Base-by-base conservation (phyloP, 2,888 invertebrate species). In the Biston betularia region DNA sequence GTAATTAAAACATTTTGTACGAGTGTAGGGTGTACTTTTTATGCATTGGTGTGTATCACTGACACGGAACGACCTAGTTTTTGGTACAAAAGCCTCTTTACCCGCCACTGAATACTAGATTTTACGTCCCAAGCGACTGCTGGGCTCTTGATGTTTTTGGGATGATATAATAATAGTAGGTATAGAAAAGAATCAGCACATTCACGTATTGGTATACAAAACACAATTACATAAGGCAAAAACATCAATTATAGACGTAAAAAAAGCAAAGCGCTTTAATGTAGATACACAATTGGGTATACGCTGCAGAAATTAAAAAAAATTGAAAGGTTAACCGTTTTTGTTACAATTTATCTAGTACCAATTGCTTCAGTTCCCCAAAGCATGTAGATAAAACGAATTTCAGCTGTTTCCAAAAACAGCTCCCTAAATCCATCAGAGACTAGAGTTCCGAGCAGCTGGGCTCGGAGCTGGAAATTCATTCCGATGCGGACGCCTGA, bases 41-140 rank as follows among this genome's bases (percentile, higher is more conserved):
- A 72, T 79, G 81, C 77, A 71, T 74, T 69, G 59, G 68, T 75
- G 79, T 89, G 84, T 79, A 84, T 71, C 71, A 75, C 74, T 70
- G 70, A 69, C 80, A 77, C 78, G 79, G 82, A 76, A 82, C 89
- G 90, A 89, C 90, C 90, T 78, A 89, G 75, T 87, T 90, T 88
- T 82, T 72, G 76, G 75, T 79, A 86, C 87, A 89, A 89, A 81
- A 88, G 86, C 81, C 75, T 84, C 84, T 87, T 89, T 86, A 83
- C 83, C 84, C 74, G 75, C 79, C 79, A 78, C 83, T 84, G 86
- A 86, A 89, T 89, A 85, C 84, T 81, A 84, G 85, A 89, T 89
- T 87, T 80, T 67, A 72, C 68, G 64, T 70, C 77, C 76, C 79
- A 79, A 68, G 76, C 68, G 73, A 73, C 74, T 76, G 73, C 75